Evolutionary conservation across 2,113 vertebrate species (phyloP).

Genomic region (Phyllostomus hastatus): DNA sequence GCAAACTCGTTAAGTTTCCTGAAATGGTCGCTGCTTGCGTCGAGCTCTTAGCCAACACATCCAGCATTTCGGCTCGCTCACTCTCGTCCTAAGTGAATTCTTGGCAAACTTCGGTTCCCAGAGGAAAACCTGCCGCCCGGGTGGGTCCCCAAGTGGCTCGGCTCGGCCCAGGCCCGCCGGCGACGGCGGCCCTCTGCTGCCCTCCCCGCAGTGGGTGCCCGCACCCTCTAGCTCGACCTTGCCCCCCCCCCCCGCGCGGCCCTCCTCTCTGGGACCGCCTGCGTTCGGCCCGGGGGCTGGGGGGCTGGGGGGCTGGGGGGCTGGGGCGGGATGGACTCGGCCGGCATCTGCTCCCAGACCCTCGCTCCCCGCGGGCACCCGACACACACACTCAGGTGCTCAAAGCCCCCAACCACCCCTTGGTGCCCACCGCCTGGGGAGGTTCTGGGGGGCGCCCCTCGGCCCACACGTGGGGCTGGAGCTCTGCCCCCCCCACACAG

Average conservation of each 20-base stretch:
- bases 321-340: not conserved
- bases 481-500: not conserved
- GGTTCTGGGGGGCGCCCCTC: not conserved
- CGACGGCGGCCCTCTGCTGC: no score
- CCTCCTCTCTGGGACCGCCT: not conserved
- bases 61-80: not conserved
- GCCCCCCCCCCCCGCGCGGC: not conserved
- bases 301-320: not conserved
- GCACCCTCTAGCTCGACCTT: not conserved
- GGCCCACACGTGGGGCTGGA: not conserved
- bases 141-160: not conserved
- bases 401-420: not conserved
- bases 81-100: not conserved
- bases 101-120: not conserved
- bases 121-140: not conserved
- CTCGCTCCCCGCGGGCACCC: not conserved
- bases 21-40: not conserved
- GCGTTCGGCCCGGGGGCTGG: no score
- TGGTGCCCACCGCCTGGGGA: not conserved
- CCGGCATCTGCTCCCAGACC: not conserved
- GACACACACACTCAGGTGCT: not conserved
- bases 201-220: not conserved
- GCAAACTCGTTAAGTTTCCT: conserved; percentile 5
- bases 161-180: not conserved
- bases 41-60: not conserved